Conservation (phyloP, 2,888 invertebrate genomes). For the Heterodera filipjevi region DNA sequence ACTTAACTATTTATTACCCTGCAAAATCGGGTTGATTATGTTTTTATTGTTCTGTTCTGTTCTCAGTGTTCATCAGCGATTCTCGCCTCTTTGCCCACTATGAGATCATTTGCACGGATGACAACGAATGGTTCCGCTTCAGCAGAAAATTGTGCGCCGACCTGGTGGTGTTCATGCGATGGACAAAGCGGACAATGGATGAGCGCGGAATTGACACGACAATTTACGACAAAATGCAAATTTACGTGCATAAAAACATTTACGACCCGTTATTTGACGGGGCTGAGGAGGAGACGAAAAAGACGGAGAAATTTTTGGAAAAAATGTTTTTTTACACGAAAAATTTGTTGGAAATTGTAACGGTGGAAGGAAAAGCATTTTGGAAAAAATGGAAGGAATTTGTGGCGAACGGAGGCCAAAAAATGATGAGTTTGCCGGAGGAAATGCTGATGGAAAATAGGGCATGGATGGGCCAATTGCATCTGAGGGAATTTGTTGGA, state of each 20-base stretch:
- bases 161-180: background rate
- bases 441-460: background rate
- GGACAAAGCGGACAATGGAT: background rate
- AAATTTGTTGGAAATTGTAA: background rate
- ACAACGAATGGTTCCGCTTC: background rate
- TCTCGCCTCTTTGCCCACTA: background rate
- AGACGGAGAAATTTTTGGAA: background rate
- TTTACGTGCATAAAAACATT: background rate
- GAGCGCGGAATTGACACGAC: background rate
- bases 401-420: background rate
- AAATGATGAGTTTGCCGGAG: background rate
- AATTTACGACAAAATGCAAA: background rate
- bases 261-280: background rate
- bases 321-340: background rate
- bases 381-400: background rate
- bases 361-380: background rate
- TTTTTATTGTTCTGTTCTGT: background rate
- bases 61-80: background rate
- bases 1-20: no score
- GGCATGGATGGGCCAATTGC: background rate
- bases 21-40: no score
- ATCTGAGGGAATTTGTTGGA: background rate
- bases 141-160: background rate
- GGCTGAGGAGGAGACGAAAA: background rate
- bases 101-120: background rate